Evolutionary conservation across 1,140 invertebrate genomes (phyloP), one percentile per base, ranked within the genome.

Genomic region (Drosophila serrata): DNA sequence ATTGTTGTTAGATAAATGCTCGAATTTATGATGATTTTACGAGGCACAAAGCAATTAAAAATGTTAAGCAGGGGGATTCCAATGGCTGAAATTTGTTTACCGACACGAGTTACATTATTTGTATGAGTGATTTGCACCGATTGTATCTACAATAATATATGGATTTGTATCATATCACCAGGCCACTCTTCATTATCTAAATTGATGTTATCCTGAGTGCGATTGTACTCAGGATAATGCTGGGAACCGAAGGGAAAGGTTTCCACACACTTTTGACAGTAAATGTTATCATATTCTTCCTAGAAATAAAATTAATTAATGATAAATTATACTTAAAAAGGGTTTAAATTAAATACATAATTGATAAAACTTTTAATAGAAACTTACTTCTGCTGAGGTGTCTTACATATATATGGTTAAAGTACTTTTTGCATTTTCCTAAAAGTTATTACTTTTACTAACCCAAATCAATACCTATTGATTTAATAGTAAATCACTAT

Each of bases 11-110:
- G 37, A 58, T 56, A 56, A 56, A 22, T 56, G 35, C 19, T n/a
- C 33, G 35, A 56, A 56, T 56, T 56, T 56, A 55, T 24, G 33
- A 24, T 9, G 19, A 56, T 40, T 56, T 56, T 40, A 56, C 53
- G 53, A 27, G 13, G 31, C 19, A 13, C 33, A 37, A 8, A 24
- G 53, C 53, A 24, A 39, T 56, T 56, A 56, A 24, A 22, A 56
- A 15, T 40, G 35, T 56, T 40, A 56, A 40, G 15, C 31, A 40
- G 53, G 53, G 53, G 19, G 53, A 56, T 56, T 56, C 53, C 53
- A 6, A 40, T 27, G 8, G 4, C 51, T 37, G 8, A 37, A 22
- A n/a, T 55, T 22, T 37, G 33, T 55, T 55, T 37, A 35, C 13
- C 19, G 19, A 55, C 33, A 37, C 51, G 19, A 55, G 31, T 48